Evolutionary conservation across 2,888 invertebrate genomes (phyloP).

Genomic region (Plemyria rubiginata): DNA sequence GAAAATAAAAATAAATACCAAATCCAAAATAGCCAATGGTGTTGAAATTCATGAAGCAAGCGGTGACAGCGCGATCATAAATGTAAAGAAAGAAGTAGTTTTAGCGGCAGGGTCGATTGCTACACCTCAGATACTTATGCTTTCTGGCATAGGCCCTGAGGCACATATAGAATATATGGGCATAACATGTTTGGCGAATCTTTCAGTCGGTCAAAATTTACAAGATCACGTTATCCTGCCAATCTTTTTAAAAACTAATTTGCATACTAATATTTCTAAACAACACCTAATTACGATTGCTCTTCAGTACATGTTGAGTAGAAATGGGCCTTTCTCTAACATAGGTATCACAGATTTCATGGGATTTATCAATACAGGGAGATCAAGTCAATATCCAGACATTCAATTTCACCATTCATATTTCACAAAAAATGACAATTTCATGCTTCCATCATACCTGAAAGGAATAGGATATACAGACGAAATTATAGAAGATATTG

Average conservation of each 20-base stretch:
- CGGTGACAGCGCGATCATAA: conserved; percentile 56
- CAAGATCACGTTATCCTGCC: conserved; percentile 77
- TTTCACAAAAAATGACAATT: conserved; percentile 52
- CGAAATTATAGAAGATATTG: conserved; percentile 48
- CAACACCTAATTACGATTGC: conserved; percentile 42
- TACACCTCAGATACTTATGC: conserved; percentile 78
- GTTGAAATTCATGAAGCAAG: conserved; percentile 63
- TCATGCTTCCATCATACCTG: conserved; percentile 39
- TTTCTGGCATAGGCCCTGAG: conserved; percentile 80
- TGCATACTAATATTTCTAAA: conserved; percentile 36
- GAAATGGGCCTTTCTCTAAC: conserved; percentile 27
- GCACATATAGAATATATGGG: conserved; percentile 59
- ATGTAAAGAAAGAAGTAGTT: conserved; percentile 75
- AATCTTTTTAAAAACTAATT: conserved; percentile 60
- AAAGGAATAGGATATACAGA: conserved; percentile 29
- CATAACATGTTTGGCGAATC: conserved; percentile 63
- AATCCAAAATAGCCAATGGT: conserved; percentile 65
- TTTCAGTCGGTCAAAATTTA: conserved; percentile 78
- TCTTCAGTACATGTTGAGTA: conserved; percentile 76
- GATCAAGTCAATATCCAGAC: conserved; percentile 74
- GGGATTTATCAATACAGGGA: conserved; percentile 77
- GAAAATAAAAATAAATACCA: conserved; percentile 76
- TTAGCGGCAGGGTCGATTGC: conserved; percentile 78
- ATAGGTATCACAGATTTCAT: conserved; percentile 62
- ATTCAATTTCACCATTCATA: conserved; percentile 74